Conservation (phyloP, 1,140 invertebrate genomes). For the Gyrodactylus salaris region DNA sequence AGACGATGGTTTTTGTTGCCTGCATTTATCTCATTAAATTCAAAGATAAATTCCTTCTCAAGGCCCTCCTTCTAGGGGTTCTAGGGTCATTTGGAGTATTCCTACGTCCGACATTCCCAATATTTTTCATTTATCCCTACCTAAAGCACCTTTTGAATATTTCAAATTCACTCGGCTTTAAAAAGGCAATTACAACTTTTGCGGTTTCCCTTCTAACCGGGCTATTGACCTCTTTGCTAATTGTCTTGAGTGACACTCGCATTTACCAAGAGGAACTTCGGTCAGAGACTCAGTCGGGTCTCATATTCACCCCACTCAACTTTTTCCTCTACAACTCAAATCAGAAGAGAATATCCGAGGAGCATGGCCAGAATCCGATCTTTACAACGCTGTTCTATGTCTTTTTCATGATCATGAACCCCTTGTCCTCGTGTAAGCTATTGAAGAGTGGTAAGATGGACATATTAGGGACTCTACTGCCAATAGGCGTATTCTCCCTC, state of each 20-base stretch:
- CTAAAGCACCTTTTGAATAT: neutral
- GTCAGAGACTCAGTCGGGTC: neutral
- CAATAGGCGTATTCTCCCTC: neutral
- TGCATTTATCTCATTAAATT: neutral
- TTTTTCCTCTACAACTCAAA: constrained; percentile 1
- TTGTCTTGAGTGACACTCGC: neutral
- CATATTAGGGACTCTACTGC: neutral
- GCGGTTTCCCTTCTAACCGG: too few relatives aligned
- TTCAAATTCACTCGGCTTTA: neutral
- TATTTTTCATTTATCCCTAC: neutral
- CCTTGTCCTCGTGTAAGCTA: neutral
- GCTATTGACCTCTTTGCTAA: too few relatives aligned
- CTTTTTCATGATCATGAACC: neutral
- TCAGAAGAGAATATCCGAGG: neutral
- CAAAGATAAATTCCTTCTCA: neutral
- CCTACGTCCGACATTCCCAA: neutral
- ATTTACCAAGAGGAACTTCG: neutral
- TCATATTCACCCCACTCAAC: neutral
- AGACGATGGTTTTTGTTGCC: neutral
- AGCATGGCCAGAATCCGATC: neutral
- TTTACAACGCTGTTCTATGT: neutral
- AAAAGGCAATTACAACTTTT: neutral
- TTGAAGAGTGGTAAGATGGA: neutral
- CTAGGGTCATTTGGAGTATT: neutral
- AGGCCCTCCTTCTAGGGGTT: neutral